phyloP scores from a whole-genome alignment of 2,797 vertebrate genomes.

The Thaleichthys pacificus region DNA sequence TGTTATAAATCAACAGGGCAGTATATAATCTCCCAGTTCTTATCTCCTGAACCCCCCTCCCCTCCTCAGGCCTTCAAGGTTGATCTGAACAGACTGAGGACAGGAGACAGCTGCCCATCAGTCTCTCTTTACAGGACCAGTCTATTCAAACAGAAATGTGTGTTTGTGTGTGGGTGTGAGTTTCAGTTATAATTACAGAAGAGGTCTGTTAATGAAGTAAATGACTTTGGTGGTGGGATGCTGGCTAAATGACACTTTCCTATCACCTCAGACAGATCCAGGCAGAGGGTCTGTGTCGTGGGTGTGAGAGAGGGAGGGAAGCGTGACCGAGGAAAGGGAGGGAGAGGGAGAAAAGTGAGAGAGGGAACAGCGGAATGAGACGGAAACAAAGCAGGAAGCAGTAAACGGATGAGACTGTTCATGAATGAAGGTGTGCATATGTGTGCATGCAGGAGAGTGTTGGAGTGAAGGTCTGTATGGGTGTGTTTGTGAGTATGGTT shows the following conservation, averaged over 20 bases:
- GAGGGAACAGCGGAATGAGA: conserved; percentile 38
- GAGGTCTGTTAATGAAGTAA: conserved; percentile 59
- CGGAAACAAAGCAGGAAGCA: conserved; percentile 35
- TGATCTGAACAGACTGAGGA: conserved; percentile 56
- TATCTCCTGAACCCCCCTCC: conserved; percentile 50
- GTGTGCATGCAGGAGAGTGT: conserved; percentile 20
- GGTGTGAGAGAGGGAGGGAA: conserved; percentile 32
- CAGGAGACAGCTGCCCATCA: conserved; percentile 74
- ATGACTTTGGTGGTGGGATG: conserved; percentile 61
- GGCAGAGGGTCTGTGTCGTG: conserved; percentile 31
- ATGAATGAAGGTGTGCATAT: conserved; percentile 67
- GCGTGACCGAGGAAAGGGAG: conserved; percentile 28
- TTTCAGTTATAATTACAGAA: conserved; percentile 66
- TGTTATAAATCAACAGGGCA: conserved; percentile 46
- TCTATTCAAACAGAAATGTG: conserved; percentile 56
- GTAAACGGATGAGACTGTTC: conserved; percentile 60
- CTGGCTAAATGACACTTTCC: conserved; percentile 57
- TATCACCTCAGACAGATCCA: conserved; percentile 38
- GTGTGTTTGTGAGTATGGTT: conserved; percentile 42
- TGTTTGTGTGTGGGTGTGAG: conserved; percentile 53
- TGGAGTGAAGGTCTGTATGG: conserved; percentile 15
- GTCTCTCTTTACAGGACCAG: conserved; percentile 61
- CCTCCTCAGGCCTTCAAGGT: conserved; percentile 60
- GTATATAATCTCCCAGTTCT: conserved; percentile 54
- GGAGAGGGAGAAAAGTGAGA: conserved; percentile 49